phyloP scores from a whole-genome alignment of 1,140 invertebrate species.

The Charaxes varanes region DNA sequence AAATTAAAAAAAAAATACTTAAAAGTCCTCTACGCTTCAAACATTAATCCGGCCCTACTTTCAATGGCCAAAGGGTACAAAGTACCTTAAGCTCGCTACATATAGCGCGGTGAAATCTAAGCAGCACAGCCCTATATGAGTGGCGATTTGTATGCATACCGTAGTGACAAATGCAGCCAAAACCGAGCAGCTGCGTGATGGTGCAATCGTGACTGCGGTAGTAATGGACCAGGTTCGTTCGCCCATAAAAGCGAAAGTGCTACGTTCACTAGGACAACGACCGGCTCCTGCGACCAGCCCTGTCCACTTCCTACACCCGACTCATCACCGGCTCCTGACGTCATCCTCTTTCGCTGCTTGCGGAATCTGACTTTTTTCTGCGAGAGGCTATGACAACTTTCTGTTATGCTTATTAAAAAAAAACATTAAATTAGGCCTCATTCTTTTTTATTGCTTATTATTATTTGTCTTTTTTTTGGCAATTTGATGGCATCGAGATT shows the following conservation, averaged over 20 bases:
- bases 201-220: slow-evolving; percentile 67
- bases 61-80: not conserved
- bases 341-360: no score
- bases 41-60: not conserved
- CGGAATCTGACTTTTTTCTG: no score
- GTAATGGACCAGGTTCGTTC: slow-evolving; percentile 70
- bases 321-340: slow-evolving; percentile 37
- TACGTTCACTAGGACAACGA: slow-evolving; percentile 72
- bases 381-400: no score
- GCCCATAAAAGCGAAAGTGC: slow-evolving; percentile 71
- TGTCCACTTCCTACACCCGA: slow-evolving; percentile 41
- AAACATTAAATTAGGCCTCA: no score
- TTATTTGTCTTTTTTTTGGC: no score
- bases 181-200: slow-evolving; percentile 51
- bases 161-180: slow-evolving; percentile 54
- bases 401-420: no score
- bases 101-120: slow-evolving; percentile 58
- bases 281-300: slow-evolving; percentile 55
- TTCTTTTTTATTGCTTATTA: no score
- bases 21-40: not conserved
- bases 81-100: slow-evolving; percentile 3
- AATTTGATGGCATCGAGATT: no score
- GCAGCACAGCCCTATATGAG: slow-evolving; percentile 52
- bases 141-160: slow-evolving; percentile 61
- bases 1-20: not conserved